These are phyloP conservation scores for Sarcophaga caerulescens DNA, from an alignment of 2,888 invertebrate genomes.

Conservation along the genomic window DNA sequence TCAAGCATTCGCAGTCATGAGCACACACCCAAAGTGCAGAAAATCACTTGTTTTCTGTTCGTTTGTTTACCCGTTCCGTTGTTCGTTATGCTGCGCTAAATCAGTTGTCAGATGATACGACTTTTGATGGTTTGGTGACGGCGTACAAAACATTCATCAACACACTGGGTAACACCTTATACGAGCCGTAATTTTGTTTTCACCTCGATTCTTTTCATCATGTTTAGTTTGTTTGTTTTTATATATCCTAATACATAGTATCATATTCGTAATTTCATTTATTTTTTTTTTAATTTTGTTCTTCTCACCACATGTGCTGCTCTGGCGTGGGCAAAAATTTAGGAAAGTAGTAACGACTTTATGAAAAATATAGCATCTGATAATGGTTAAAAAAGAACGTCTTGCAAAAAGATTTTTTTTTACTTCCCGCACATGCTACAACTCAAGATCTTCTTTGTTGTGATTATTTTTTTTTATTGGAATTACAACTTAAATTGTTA, in stretches of 20 bases:
- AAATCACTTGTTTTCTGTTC: slow-evolving; percentile 61
- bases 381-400: slow-evolving; percentile 36
- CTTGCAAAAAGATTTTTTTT: slow-evolving; percentile 29
- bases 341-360: neutral
- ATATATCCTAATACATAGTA: neutral
- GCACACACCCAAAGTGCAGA: slow-evolving; percentile 61
- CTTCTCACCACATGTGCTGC: slow-evolving; percentile 17
- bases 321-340: slow-evolving; percentile 57
- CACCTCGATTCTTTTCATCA: neutral
- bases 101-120: slow-evolving; percentile 61
- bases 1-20: slow-evolving; percentile 50
- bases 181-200: slow-evolving; percentile 18
- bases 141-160: slow-evolving; percentile 62
- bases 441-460: slow-evolving; percentile 1
- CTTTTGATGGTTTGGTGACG: slow-evolving; percentile 63
- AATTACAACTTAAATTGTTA: slow-evolving; percentile 41
- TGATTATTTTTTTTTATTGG: slow-evolving; percentile 18
- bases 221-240: slow-evolving; percentile 11
- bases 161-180: slow-evolving; percentile 61
- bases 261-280: neutral
- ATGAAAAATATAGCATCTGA: neutral
- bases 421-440: slow-evolving; percentile 34
- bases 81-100: slow-evolving; percentile 50
- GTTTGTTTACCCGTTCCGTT: slow-evolving; percentile 24
- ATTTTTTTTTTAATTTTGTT: neutral